Percentiles rank a stretch among this genome's conserved stretches.
These are phyloP conservation scores for Helostoma temminkii DNA, from an alignment of 2,797 vertebrate genomes.

Conservation along the genomic window DNA sequence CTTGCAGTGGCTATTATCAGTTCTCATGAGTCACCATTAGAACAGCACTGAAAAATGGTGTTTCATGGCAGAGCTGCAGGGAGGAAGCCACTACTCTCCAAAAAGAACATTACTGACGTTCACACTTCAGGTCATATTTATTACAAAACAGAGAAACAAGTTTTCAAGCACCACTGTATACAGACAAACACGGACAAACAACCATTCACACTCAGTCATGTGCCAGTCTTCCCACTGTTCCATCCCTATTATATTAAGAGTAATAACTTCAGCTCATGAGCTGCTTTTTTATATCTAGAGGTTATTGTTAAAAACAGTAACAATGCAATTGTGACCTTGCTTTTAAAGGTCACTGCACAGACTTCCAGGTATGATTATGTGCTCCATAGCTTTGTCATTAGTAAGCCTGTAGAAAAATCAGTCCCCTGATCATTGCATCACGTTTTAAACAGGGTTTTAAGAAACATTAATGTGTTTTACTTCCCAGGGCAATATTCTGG, in stretches of 20 bases:
- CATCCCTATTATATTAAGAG: neutral
- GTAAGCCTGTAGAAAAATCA: neutral
- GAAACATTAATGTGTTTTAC: neutral
- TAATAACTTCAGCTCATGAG: too few relatives aligned
- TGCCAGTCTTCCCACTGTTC: neutral
- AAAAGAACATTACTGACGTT: too few relatives aligned
- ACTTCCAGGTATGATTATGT: neutral
- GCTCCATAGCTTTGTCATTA: neutral
- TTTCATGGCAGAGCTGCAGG: neutral
- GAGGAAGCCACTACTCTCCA: neutral
- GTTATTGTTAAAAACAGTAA: slow-evolving; percentile 8
- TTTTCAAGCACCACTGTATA: neutral
- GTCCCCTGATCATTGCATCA: neutral
- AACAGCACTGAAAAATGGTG: neutral
- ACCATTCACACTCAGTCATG: neutral
- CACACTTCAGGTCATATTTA: neutral
- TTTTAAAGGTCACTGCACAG: neutral
- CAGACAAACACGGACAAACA: neutral
- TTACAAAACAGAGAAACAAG: neutral
- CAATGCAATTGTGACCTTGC: neutral
- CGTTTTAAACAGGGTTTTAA: neutral
- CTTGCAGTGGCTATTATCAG: neutral
- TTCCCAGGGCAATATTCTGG: neutral
- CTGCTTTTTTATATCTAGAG: too few relatives aligned
- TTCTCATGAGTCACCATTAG: neutral